Evolutionary conservation across 2,113 vertebrate species (phyloP), one percentile per base, ranked within the genome.

Genomic region (Bufo gargarizans): DNA sequence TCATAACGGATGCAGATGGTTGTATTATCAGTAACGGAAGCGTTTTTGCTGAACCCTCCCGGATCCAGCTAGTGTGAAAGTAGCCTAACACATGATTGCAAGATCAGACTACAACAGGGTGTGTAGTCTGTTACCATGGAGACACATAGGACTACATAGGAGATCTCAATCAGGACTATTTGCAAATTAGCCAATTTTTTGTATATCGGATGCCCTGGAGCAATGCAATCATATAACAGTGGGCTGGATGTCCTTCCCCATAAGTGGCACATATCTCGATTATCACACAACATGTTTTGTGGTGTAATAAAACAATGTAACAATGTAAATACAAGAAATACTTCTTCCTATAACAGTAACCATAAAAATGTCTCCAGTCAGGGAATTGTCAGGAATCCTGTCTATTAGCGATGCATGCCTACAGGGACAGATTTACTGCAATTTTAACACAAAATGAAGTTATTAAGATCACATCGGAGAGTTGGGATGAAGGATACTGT

Each of bases 251-350:
- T 3, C 8, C 2, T 74, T 49, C 10, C 49, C 33, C 13, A 2
- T 74, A 47, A 47, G 45, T 74, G 19, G 71, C 14, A 71, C 7
- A 6, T 9, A 8, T 13, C 43, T 47, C 49, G 6, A 71, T 43
- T 20, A 43, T 71, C 5, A 33, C 6, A 45, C 69, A 43, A 43
- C 22, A 43, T 71, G 43, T 71, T 71, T 22, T 33, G 67, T 12
- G 33, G 33, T 33, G 33, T 33, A 33, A 33, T 33, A 1, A 1
- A 33, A 33, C 33, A 33, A 33, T 33, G 33, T 33, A 33, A 63
- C 61, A 20, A 69, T 74, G 45, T 74, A 74, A 74, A 74, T 74
- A 74, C 47, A 47, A 74, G 45, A 9, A 74, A 74, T 74, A 16
- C 47, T 74, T 49, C 71, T 49, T 74, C 6, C 14, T 43, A 74